Base-by-base conservation (phyloP, 2,113 vertebrate genomes). In the Clarias magur region DNA sequence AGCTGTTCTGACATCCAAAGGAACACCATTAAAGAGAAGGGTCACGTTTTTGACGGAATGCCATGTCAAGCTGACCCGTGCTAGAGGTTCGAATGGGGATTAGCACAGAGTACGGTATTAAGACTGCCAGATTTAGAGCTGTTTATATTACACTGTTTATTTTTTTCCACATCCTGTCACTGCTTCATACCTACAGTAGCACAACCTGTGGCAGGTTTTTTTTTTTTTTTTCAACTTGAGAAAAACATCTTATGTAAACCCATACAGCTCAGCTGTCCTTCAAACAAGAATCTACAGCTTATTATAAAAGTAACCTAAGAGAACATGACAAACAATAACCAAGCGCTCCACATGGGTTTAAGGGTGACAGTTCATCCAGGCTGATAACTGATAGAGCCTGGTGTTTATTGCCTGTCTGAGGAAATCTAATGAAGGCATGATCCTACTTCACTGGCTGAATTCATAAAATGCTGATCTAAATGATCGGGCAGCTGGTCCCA, bases 401-500 rank as follows among this genome's bases (percentile, higher is more conserved):
- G 80, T 88, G 87, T 86, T 89, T 89, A 88, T 89, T 88, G 83
- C 84, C 70, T 85, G 60, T 84, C 89, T 79, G 73, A 86, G 65
- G 30, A 63, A 86, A 89, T 83, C 57, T 86, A 88, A 88, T 88
- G 73, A 89, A 85, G 85, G 83, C 34, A 48, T 27, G 42, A 15
- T 15, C 80, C 65, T 80, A 72, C 72, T 86, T 89, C 82, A 87
- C 79, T 82, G 85, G 81, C 63, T 80, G 70, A 85, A 85, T 87
- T 87, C 86, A 89, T 87, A 87, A 89, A 89, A 67, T 21, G 38
- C 78, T 82, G 76, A 78, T 87, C 62, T 87, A 76, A 88, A 85
- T 87, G 72, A 68, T 86, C 23, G 25, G 59, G 30, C 63, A 23
- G 38, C 72, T 62, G 62, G 57, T 83, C 62, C 80, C 83, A 89